Evolutionary conservation across 1,140 invertebrate genomes (phyloP).

Genomic region (Caenorhabditis briggsae): DNA sequence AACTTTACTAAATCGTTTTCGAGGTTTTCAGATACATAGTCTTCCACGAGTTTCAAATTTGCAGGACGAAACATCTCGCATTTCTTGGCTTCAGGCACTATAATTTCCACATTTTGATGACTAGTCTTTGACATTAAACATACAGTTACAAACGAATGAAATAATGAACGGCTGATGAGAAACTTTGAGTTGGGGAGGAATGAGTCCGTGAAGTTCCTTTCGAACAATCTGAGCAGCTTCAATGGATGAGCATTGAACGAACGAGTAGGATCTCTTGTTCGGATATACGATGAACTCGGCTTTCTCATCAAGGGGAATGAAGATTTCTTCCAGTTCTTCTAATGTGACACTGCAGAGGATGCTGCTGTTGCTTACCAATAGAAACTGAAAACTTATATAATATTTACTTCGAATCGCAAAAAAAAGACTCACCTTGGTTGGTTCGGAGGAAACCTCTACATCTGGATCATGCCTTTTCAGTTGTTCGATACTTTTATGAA

Average conservation of each 20-base stretch:
- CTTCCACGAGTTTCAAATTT: constrained; percentile 56
- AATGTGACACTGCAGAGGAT: constrained; percentile 62
- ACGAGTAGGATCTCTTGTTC: constrained; percentile 65
- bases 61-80: constrained; percentile 46
- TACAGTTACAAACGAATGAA: constrained; percentile 81
- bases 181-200: constrained; percentile 77
- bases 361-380: constrained; percentile 65
- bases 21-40: constrained; percentile 49
- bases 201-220: constrained; percentile 58
- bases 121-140: constrained; percentile 22
- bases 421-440: constrained; percentile 48
- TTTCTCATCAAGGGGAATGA: constrained; percentile 43
- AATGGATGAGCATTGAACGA: constrained; percentile 61
- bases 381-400: constrained; percentile 52
- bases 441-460: constrained; percentile 54
- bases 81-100: constrained; percentile 57
- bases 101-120: background rate
- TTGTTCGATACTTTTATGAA: constrained; percentile 61
- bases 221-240: constrained; percentile 19
- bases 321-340: constrained; percentile 65
- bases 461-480: constrained; percentile 61
- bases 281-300: constrained; percentile 62
- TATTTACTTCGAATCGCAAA: background rate
- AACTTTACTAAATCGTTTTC: constrained; percentile 58
- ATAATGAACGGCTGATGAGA: constrained; percentile 82